Percentiles rank a stretch among this genome's conserved stretches.
Conservation (phyloP, 2,888 invertebrate genomes). For the Noctua janthe region DNA sequence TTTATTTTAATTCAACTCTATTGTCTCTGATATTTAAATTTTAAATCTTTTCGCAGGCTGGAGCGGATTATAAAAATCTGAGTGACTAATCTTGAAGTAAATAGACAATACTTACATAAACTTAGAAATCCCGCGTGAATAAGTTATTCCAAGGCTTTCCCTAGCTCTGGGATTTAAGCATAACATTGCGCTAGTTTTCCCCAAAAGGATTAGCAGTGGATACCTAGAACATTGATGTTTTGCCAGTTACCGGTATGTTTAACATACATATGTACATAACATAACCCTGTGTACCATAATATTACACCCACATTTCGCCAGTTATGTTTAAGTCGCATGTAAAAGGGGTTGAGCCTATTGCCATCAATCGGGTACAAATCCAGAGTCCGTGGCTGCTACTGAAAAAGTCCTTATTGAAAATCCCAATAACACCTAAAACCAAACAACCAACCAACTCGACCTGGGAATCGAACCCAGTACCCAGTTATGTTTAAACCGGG, state of each 20-base stretch:
- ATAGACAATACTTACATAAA: neutral
- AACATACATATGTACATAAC: neutral
- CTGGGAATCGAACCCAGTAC: neutral
- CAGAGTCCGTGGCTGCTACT: neutral
- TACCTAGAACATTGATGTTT: neutral
- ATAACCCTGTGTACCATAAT: neutral
- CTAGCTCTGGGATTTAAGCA: neutral
- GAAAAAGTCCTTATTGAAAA: neutral
- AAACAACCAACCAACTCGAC: neutral
- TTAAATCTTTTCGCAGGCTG: conserved; percentile 27
- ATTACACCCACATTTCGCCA: neutral
- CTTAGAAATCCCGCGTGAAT: neutral
- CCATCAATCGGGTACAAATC: no score
- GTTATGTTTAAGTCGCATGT: no score
- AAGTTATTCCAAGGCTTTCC: neutral
- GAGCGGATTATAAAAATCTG: conserved; percentile 14
- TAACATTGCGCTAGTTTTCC: neutral
- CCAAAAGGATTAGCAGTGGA: neutral
- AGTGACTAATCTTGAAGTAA: neutral
- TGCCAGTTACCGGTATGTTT: neutral
- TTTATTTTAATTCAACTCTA: conserved; percentile 24
- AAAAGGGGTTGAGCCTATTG: no score
- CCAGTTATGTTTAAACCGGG: no score
- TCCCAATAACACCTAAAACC: neutral
- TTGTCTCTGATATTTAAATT: conserved; percentile 36